Conservation (phyloP, 2,888 invertebrate species). For the Balanococcus diminutus region DNA sequence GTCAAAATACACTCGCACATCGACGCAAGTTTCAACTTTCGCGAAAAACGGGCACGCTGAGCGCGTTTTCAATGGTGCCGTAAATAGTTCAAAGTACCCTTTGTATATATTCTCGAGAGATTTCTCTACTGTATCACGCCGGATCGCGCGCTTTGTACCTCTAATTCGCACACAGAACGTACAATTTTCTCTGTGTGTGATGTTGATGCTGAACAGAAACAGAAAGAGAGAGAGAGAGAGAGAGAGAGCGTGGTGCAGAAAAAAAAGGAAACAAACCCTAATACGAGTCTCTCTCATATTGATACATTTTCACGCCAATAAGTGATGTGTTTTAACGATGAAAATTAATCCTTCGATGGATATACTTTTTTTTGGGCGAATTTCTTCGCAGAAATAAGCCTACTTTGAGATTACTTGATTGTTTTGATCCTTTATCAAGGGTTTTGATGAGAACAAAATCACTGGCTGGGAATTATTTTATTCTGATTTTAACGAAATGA, state of each 20-base stretch:
- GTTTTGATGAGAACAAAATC: too few relatives aligned
- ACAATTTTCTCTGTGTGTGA: not conserved
- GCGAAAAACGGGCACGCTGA: not conserved
- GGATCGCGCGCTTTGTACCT: constrained; percentile 1
- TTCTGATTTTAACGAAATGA: too few relatives aligned
- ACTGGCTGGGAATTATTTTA: too few relatives aligned
- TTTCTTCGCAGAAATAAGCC: too few relatives aligned
- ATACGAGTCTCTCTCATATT: not conserved
- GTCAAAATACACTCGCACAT: constrained; percentile 16
- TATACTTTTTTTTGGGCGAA: too few relatives aligned
- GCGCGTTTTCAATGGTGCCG: constrained; percentile 43
- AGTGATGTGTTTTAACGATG: too few relatives aligned
- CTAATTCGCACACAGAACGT: not conserved
- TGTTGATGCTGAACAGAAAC: not conserved
- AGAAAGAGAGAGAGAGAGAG: not conserved
- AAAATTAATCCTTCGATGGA: too few relatives aligned
- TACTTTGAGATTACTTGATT: too few relatives aligned
- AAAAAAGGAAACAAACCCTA: not conserved
- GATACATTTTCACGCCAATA: not conserved
- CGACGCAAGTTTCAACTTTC: constrained; percentile 46
- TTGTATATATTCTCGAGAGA: constrained; percentile 50
- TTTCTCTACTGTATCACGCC: not conserved
- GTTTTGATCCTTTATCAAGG: too few relatives aligned
- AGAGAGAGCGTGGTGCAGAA: not conserved
- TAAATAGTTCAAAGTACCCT: constrained; percentile 54